Conservation (phyloP, 2,888 invertebrate genomes). For the Drosophila pseudotalamancana region DNA sequence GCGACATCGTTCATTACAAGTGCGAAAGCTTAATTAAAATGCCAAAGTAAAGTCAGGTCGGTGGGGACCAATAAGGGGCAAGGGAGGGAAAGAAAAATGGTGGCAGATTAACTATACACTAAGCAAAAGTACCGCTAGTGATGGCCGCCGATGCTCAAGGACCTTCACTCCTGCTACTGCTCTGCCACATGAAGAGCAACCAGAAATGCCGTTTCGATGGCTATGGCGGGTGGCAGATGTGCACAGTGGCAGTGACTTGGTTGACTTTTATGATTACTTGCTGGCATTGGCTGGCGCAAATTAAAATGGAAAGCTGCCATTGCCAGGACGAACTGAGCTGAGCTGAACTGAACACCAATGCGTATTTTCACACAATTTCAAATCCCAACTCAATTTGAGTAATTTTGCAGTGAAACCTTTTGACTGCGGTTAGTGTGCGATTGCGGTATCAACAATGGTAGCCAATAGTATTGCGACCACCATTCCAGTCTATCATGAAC, state of each 20-base stretch:
- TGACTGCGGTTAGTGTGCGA: slow-evolving; percentile 58
- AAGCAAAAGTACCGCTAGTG: slow-evolving; percentile 66
- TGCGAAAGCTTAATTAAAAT: slow-evolving; percentile 79
- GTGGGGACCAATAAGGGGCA: neutral
- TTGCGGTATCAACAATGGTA: slow-evolving; percentile 13
- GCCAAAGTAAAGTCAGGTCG: slow-evolving; percentile 62
- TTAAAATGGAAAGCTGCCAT: slow-evolving; percentile 55
- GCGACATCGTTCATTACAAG: slow-evolving; percentile 77
- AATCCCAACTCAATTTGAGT: slow-evolving; percentile 80
- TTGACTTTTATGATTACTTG: slow-evolving; percentile 76
- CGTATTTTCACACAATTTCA: slow-evolving; percentile 76
- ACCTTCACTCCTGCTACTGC: slow-evolving; percentile 43
- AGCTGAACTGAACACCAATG: slow-evolving; percentile 49
- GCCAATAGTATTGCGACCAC: slow-evolving; percentile 8
- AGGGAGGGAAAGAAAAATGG: slow-evolving; percentile 13
- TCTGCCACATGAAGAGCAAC: slow-evolving; percentile 54
- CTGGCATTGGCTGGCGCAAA: slow-evolving; percentile 63
- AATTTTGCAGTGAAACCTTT: slow-evolving; percentile 78
- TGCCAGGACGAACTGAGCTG: slow-evolving; percentile 23
- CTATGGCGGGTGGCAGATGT: too few species aligned
- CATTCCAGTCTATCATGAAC: slow-evolving; percentile 18
- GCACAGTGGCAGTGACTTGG: slow-evolving; percentile 45
- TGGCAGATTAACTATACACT: slow-evolving; percentile 66
- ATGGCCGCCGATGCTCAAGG: slow-evolving; percentile 46
- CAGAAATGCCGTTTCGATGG: slow-evolving; percentile 2